phyloP scores from a whole-genome alignment of 1,140 invertebrate genomes.

The Aphaenogaster ashmeadi region DNA sequence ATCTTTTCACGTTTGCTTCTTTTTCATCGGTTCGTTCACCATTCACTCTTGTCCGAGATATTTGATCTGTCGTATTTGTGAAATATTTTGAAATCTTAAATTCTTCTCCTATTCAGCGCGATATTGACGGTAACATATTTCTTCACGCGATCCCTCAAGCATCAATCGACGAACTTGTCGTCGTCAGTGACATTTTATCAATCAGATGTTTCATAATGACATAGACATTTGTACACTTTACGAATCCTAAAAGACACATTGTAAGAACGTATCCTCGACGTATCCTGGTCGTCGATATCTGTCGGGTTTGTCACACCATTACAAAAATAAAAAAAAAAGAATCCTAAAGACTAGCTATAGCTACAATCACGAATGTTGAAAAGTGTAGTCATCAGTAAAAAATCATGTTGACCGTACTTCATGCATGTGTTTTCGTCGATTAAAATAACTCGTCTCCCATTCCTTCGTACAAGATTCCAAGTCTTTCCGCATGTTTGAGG shows the following conservation, averaged over 20 bases:
- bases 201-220: conserved; percentile 26
- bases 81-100: conserved; percentile 79
- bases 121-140: conserved; percentile 74
- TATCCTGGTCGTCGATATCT: not conserved
- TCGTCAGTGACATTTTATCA: not conserved
- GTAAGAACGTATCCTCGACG: not conserved
- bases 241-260: not conserved
- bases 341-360: not conserved
- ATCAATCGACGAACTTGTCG: not conserved
- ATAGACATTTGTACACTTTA: not conserved
- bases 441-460: not conserved
- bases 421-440: not conserved
- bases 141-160: conserved; percentile 46
- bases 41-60: conserved; percentile 52
- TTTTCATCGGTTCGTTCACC: conserved; percentile 19
- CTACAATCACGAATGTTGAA: not conserved
- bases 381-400: not conserved
- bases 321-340: not conserved
- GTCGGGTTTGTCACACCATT: not conserved
- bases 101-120: conserved; percentile 43
- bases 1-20: conserved; percentile 79
- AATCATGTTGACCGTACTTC: not conserved
- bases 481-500: conserved; percentile 22
- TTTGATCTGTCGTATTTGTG: conserved; percentile 75
- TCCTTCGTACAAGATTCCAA: not conserved